Conservation (phyloP, 2,888 invertebrate species). For the Ischnura elegans region DNA sequence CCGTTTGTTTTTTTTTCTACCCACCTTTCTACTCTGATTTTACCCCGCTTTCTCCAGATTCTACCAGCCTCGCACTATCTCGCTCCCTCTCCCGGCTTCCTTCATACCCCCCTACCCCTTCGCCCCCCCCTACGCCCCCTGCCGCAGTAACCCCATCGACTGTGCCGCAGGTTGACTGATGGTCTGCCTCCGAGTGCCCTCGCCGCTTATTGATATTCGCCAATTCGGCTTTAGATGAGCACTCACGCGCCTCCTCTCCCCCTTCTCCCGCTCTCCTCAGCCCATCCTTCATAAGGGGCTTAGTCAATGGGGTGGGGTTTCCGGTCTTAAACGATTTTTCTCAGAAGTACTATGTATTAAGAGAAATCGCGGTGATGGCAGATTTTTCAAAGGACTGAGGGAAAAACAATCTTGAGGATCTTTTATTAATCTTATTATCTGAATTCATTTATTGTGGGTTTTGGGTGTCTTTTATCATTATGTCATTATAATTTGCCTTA, state of each 20-base stretch:
- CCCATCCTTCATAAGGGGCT: no score
- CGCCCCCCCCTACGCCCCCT: neutral
- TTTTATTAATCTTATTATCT: no score
- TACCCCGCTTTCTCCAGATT: neutral
- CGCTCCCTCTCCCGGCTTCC: neutral
- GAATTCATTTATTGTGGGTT: no score
- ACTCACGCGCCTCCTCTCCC: neutral
- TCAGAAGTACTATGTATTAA: no score
- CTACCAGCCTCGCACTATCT: neutral
- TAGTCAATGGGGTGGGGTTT: no score
- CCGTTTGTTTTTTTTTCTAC: neutral
- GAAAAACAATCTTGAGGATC: no score
- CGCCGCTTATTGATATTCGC: conserved; percentile 58
- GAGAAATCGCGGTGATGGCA: no score
- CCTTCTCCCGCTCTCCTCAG: neutral
- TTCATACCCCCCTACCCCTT: neutral
- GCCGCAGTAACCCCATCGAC: neutral
- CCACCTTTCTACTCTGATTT: neutral
- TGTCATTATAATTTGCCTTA: no score
- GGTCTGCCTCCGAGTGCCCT: conserved; percentile 44
- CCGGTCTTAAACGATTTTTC: no score
- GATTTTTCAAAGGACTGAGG: no score
- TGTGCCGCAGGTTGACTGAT: conserved; percentile 36
- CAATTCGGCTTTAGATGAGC: conserved; percentile 39
- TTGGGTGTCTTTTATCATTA: no score